Evolutionary conservation across 2,113 vertebrate species (phyloP).

Genomic region (Hystrix cristata): DNA sequence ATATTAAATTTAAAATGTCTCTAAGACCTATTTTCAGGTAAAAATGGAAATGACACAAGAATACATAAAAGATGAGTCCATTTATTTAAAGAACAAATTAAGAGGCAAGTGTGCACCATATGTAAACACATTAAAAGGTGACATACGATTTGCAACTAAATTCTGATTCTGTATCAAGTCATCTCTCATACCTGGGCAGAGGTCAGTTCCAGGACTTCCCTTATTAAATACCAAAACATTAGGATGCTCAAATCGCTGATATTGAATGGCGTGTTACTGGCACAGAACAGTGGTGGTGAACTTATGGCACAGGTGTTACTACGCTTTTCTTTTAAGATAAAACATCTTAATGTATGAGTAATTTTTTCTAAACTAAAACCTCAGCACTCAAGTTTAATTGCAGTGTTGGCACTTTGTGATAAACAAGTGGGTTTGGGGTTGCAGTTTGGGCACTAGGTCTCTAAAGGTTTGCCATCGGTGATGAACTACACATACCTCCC

Average conservation of each 20-base stretch:
- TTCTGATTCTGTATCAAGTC: neutral
- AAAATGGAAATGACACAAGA: neutral
- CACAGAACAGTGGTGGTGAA: neutral
- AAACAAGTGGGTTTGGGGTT: neutral
- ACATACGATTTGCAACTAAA: neutral
- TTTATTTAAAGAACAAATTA: slow-evolving; percentile 4
- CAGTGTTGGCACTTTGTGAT: neutral
- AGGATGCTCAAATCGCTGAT: neutral
- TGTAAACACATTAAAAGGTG: neutral
- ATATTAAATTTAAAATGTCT: slow-evolving; percentile 19
- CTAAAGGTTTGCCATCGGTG: neutral
- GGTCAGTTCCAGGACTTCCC: neutral
- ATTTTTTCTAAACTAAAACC: neutral
- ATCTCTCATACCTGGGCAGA: neutral
- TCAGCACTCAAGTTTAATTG: neutral
- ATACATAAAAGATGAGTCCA: neutral
- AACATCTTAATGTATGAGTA: neutral
- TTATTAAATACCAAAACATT: neutral
- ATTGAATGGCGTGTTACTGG: neutral
- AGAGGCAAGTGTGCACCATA: neutral
- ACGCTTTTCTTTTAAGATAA: neutral
- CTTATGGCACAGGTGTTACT: neutral
- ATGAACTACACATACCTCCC: too few species aligned
- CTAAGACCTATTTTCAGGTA: neutral
- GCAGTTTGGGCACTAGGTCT: neutral